These are phyloP conservation scores for Saccostrea glomerata DNA, from an alignment of 1,140 invertebrate genomes.

Conservation along the genomic window DNA sequence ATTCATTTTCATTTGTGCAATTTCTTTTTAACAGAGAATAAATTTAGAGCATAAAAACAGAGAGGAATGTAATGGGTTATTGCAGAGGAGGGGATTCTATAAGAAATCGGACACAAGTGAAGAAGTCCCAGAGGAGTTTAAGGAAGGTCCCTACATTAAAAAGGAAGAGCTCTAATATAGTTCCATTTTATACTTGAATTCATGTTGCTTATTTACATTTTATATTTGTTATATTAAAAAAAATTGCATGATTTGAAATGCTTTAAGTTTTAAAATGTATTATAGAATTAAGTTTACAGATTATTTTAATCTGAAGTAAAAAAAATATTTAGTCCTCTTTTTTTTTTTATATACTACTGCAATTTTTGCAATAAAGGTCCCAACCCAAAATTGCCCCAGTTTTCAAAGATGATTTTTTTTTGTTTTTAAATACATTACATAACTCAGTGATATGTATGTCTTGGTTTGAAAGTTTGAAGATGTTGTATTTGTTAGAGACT, in stretches of 20 bases:
- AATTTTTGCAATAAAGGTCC: not conserved
- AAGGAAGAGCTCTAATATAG: conserved; percentile 50
- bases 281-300: no score
- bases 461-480: not conserved
- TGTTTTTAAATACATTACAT: not conserved
- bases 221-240: not conserved
- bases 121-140: conserved; percentile 31
- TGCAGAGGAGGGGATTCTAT: conserved; percentile 34
- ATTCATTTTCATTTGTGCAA: no score
- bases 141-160: not conserved
- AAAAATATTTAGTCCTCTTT: no score
- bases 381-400: not conserved
- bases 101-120: conserved; percentile 11
- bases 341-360: no score
- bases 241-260: no score
- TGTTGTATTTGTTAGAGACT: not conserved
- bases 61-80: conserved; percentile 50
- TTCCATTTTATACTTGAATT: not conserved
- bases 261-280: no score
- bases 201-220: not conserved
- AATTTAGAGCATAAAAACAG: conserved; percentile 49
- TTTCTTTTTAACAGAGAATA: conserved; percentile 58
- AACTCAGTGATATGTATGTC: no score
- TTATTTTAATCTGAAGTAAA: no score
- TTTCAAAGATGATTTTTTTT: not conserved